A percentile compares a stretch with the other conserved stretches of the same genome.
Conservation (phyloP, 1,140 invertebrate species). For the Lethocerus indicus region DNA sequence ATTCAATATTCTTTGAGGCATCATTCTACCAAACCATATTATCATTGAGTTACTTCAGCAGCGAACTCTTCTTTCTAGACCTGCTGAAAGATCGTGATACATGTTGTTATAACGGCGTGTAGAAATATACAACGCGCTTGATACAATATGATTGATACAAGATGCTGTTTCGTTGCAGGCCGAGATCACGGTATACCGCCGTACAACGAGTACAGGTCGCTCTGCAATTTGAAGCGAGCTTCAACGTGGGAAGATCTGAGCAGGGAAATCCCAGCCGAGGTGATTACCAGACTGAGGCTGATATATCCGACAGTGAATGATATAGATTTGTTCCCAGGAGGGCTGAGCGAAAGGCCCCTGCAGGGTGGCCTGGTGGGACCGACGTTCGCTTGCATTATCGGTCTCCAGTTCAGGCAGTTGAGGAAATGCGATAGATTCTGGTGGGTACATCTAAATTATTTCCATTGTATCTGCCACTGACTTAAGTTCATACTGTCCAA, state of each 20-base stretch:
- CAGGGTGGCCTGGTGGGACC: conserved; percentile 83
- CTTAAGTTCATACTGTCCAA: too few species aligned
- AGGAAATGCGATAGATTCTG: conserved; percentile 89
- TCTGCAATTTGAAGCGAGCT: conserved; percentile 57
- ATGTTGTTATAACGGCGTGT: too few species aligned
- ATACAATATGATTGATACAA: too few species aligned
- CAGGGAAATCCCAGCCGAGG: conserved; percentile 44
- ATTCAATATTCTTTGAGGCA: too few species aligned
- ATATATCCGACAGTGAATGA: conserved; percentile 75
- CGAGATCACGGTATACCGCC: conserved; percentile 77
- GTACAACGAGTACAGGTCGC: conserved; percentile 63
- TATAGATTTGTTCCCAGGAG: conserved; percentile 88
- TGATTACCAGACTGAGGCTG: conserved; percentile 38
- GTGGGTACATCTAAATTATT: conserved; percentile 26
- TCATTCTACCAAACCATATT: too few species aligned
- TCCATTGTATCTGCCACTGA: too few species aligned
- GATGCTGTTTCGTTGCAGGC: conserved; percentile 12
- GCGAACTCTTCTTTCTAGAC: too few species aligned
- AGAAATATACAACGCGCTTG: too few species aligned
- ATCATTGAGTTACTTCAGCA: too few species aligned
- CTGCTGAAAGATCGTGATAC: background rate
- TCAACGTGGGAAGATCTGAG: conserved; percentile 58
- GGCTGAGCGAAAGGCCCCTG: conserved; percentile 40
- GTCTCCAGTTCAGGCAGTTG: conserved; percentile 78
- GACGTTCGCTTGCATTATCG: conserved; percentile 91